Evolutionary conservation across 2,113 vertebrate genomes (phyloP).

Genomic region (Chitala chitala): DNA sequence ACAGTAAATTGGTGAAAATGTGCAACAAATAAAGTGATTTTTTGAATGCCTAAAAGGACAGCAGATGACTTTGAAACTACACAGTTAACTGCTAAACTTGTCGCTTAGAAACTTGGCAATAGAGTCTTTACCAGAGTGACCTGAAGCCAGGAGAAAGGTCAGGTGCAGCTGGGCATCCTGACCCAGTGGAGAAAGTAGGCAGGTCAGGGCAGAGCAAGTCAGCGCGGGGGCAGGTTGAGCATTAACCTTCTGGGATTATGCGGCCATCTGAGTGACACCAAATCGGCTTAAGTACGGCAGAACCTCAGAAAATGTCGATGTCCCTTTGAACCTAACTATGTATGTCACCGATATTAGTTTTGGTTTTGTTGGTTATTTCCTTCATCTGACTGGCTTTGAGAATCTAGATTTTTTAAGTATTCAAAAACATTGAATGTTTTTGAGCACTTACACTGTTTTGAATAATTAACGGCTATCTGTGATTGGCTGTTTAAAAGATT

Average conservation of each 20-base stretch:
- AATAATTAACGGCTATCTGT: too few species aligned
- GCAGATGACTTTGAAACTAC: constrained; percentile 17
- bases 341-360: constrained; percentile 49
- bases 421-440: too few species aligned
- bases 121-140: neutral
- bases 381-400: neutral
- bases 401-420: neutral
- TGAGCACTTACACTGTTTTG: too few species aligned
- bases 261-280: neutral
- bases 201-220: neutral
- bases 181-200: constrained; percentile 6
- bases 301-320: neutral
- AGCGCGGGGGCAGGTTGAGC: too few species aligned
- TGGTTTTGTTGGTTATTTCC: neutral
- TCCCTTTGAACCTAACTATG: neutral
- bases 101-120: constrained; percentile 2
- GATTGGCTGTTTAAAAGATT: neutral
- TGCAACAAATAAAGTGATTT: neutral
- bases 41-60: neutral
- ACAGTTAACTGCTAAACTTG: constrained; percentile 9
- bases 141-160: neutral
- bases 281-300: neutral
- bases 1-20: neutral
- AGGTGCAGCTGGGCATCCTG: neutral
- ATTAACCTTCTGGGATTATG: neutral